Base-by-base conservation (phyloP, 2,888 invertebrate genomes). In the Doris montereyensis region DNA sequence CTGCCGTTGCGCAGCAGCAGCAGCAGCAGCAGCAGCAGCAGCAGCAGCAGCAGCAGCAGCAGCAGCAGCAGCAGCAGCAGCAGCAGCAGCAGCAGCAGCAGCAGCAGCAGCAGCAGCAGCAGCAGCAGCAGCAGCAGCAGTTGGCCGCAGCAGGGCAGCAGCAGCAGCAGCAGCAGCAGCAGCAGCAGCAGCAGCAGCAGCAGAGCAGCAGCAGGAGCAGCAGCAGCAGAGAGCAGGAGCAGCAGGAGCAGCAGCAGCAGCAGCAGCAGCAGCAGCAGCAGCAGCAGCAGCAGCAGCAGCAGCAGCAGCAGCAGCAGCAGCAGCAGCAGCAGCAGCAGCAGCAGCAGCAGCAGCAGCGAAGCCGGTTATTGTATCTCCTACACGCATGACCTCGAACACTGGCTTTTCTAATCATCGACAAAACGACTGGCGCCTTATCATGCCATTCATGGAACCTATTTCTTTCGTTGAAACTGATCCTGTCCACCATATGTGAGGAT, bases 1-100 rank as follows among this genome's bases (percentile, higher is more conserved):
- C 8, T 8, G 13, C 8, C 8, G 8, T 17, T 8, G 13, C 8
- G 65, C 65, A n/a, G 65, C 65, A n/a, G 24, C 65, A n/a, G 24
- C 65, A n/a, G 24, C 24, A n/a, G 24, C 65, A n/a, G 65, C 65
- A n/a, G 65, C 65, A 30, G n/a, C 68, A 30, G n/a, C 68, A 30
- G n/a, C 68, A 30, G n/a, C 68, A 30, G n/a, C 68, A 30, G n/a
- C 68, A 30, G n/a, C 68, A 30, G n/a, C 68, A 30, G n/a, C 68
- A 30, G n/a, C 68, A 30, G n/a, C 32, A 30, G n/a, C 68, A 30
- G 30, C 68, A 30, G n/a, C 68, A 30, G n/a, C 68, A 30, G n/a
- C 62, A n/a, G 3, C 24, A 8, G 30, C 68, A 4, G 8, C 30
- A 68, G 4, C 28, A 8, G 30, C 68, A 4, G 26, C 68, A 28